Evolutionary conservation across 2,797 vertebrate species (phyloP).

Genomic region (Chloroceryle amazona): DNA sequence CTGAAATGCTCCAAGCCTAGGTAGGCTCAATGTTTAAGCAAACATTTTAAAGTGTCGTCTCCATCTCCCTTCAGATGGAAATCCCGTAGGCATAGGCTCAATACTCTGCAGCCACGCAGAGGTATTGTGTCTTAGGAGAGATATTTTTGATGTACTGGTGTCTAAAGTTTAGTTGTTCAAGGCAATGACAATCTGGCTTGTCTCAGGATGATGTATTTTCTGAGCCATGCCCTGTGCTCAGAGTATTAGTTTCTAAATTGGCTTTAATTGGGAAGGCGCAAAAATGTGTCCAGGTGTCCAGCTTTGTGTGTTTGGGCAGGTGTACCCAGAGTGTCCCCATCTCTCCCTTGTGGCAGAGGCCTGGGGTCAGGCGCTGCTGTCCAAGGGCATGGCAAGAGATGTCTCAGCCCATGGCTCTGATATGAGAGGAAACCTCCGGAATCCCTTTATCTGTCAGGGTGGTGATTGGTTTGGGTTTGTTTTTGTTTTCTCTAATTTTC

Average conservation of each 20-base stretch:
- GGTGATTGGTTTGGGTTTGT: background rate
- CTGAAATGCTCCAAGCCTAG: background rate
- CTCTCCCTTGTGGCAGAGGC: background rate
- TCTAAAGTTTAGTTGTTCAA: background rate
- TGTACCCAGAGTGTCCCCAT: accelerated
- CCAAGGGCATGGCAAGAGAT: accelerated
- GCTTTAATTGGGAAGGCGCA: background rate
- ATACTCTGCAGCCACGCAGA: background rate
- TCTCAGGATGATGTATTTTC: background rate
- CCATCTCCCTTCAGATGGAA: background rate
- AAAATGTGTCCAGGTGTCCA: background rate
- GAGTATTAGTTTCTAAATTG: background rate
- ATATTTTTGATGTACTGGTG: background rate
- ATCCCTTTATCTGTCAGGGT: accelerated
- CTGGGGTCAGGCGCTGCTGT: accelerated
- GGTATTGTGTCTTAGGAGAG: accelerated
- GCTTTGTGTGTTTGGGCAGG: accelerated
- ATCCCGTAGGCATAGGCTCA: accelerated
- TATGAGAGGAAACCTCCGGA: background rate
- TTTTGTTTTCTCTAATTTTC: background rate
- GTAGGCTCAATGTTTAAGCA: background rate
- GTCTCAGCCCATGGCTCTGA: background rate
- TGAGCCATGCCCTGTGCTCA: background rate
- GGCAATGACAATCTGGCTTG: background rate
- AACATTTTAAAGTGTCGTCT: background rate